A percentile compares a stretch with the other conserved stretches of the same genome.
Evolutionary conservation across 2,113 vertebrate species (phyloP).

Genomic region (Oncorhynchus mykiss): DNA sequence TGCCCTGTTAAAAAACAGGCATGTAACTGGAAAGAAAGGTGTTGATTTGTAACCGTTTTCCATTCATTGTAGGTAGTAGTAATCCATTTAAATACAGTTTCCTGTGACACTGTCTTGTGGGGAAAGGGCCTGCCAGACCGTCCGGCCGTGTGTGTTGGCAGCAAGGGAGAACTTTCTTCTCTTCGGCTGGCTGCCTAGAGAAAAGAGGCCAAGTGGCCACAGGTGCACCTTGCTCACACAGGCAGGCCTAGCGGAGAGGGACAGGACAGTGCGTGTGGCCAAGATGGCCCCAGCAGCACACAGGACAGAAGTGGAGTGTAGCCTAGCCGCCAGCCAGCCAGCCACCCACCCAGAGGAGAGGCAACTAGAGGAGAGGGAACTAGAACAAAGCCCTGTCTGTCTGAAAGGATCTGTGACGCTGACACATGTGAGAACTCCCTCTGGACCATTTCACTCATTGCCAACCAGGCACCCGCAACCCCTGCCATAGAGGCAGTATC

Average conservation of each 20-base stretch:
- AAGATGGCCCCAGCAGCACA: constrained; percentile 25
- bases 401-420: constrained; percentile 37
- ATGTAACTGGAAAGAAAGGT: not conserved
- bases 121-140: constrained; percentile 48
- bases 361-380: not conserved
- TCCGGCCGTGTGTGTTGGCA: constrained; percentile 48
- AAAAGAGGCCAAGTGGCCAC: constrained; percentile 54
- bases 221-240: constrained; percentile 40
- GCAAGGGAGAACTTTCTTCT: constrained; percentile 49
- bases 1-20: not conserved
- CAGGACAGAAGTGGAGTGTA: not conserved
- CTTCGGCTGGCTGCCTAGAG: constrained; percentile 49
- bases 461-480: constrained; percentile 10
- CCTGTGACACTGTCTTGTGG: constrained; percentile 31
- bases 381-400: constrained; percentile 19
- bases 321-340: not conserved
- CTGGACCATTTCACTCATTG: constrained; percentile 29
- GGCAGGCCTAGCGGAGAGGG: constrained; percentile 36
- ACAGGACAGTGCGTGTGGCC: constrained; percentile 26
- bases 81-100: constrained; percentile 51
- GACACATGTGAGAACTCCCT: constrained; percentile 11
- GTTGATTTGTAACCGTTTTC: not conserved
- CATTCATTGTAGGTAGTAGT: constrained; percentile 13
- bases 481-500: constrained; percentile 15
- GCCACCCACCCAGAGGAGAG: constrained; percentile 1